Evolutionary conservation across 2,797 vertebrate genomes (phyloP), one percentile per base, ranked within the genome.

Genomic region (Muscicapa striata): DNA sequence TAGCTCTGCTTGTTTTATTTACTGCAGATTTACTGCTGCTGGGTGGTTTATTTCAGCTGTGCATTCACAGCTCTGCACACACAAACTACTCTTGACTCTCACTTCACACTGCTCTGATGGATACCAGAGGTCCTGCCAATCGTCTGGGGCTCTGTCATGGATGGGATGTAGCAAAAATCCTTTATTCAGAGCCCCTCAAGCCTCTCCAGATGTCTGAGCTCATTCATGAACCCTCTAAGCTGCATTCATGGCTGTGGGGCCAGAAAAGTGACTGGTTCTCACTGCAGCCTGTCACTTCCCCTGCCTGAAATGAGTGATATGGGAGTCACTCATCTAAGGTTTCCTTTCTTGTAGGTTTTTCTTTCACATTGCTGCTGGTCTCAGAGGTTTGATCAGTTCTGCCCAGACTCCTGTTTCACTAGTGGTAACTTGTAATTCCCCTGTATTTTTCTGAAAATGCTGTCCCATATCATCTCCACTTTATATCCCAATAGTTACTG

Each of bases 111-210:
- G 24, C 29, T 87, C 29, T 46, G 46, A 32, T 41, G 41, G 27
- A n/a, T 41, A 32, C 32, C 36, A 15, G 11, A 40, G 55, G 54
- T 66, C 51, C 54, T 30, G 48, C 22, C 0, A 1, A 85, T 52
- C 0, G 0, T 49, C 20, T 70, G 21, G 41, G 74, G 46, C 34
- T 84, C 40, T 41, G 17, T 54, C 3, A 2, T 7, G 40, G 23
- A 30, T 41, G n/a, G 6, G 11, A 4, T 13, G 36, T 21, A 64
- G 51, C 24, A 81, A 34, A 63, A 78, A 34, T 32, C 54, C n/a
- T 72, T 67, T 23, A 18, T 57, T 61, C 63, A 30, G 27, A 27
- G 23, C 15, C 27, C 7, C 8, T 24, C 36, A 34, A 45, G 3
- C 41, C 27, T 62, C 15, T 26, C n/a, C 15, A 5, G 45, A 29